Base-by-base conservation (phyloP, 2,113 vertebrate genomes). In the Collichthys lucidus region DNA sequence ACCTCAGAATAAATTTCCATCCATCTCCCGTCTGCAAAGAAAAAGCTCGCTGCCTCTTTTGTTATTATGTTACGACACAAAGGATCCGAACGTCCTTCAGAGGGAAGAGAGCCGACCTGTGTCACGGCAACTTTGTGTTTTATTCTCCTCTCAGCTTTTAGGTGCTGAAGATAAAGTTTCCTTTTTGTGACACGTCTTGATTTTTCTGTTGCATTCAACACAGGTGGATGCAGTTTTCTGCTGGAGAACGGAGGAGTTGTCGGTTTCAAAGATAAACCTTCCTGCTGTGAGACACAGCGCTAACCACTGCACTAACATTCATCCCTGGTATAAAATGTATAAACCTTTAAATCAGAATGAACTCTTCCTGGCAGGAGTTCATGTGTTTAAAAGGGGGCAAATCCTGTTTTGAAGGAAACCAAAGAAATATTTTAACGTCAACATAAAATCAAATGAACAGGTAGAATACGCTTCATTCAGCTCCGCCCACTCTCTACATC, bases 41-140 rank as follows among this genome's bases (percentile, higher is more conserved):
- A 69, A 63, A 2, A 20, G 47, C n/a, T 65, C 52, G 49, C 46
- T 50, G 24, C 19, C 17, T 76, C 22, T 84, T 35, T 35, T 35
- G 31, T 35, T 35, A 8, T 35, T 68, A 56, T 81, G 47, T 79
- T 24, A 8, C 10, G 47, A 70, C 42, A 31, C 22, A 2, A 62
- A 67, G 14, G 47, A 53, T 9, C 46, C 29, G 70, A 61, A 74
- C n/a, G 71, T 17, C 67, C 67, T 80, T 86, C 46, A 65, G 7
- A 0, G 1, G 35, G 20, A 59, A 19, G 16, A 77, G 42, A 65
- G 2, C 7, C 44, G 26, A 15, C 4, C 7, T 14, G 40, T 70
- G 40, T 24, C 22, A 20, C 26, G 44, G 63, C 59, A 83, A 52
- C 76, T 57, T n/a, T 19, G 56, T 14, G 15, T 1, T n/a, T 64